These are phyloP conservation scores for Chromis chromis DNA, from an alignment of 2,797 vertebrate genomes.

Conservation along the genomic window DNA sequence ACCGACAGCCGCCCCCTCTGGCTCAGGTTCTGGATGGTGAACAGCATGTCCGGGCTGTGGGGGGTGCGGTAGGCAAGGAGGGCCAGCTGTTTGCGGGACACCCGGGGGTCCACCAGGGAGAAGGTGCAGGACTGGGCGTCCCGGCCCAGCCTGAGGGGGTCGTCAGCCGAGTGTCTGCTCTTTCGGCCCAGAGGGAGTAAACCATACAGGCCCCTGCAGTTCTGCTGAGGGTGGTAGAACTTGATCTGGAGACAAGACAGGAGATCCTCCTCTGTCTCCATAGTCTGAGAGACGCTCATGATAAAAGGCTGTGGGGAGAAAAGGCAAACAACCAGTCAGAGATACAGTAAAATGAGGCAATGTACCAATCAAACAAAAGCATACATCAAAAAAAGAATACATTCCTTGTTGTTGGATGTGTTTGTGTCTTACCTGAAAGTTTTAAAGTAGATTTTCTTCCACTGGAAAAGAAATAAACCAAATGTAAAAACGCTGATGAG, in stretches of 20 bases:
- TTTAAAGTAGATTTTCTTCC: background rate
- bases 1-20: constrained; percentile 85
- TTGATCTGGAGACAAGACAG: constrained; percentile 87
- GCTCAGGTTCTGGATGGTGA: constrained; percentile 94
- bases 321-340: background rate
- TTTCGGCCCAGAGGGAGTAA: constrained; percentile 76
- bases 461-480: background rate
- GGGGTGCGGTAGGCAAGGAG: constrained; percentile 86
- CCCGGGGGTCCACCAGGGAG: constrained; percentile 82
- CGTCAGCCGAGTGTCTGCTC: constrained; percentile 78
- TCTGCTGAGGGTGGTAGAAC: constrained; percentile 88
- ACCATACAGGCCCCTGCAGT: constrained; percentile 75
- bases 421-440: constrained; percentile 41
- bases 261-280: constrained; percentile 89
- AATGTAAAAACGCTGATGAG: background rate
- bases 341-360: background rate
- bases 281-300: constrained; percentile 78
- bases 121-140: constrained; percentile 85
- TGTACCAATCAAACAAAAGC: background rate
- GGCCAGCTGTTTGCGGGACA: constrained; percentile 90
- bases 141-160: constrained; percentile 87
- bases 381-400: background rate
- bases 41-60: constrained; percentile 77
- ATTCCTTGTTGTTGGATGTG: background rate
- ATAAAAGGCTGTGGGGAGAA: background rate